Percentiles rank a stretch among this genome's conserved stretches.
phyloP scores from a whole-genome alignment of 2,888 invertebrate species.

The Zaprionus lineosus region DNA sequence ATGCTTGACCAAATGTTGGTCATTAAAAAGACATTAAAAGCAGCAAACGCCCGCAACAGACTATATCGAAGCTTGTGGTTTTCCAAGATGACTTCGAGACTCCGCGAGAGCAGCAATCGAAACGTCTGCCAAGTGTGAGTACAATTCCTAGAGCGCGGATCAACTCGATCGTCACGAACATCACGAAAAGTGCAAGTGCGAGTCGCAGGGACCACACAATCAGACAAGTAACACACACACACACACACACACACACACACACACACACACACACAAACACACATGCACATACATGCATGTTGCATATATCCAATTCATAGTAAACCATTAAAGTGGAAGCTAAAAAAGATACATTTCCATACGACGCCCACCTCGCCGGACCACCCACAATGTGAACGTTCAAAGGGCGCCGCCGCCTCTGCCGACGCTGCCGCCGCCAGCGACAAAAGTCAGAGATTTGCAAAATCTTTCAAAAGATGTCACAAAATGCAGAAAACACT shows the following conservation, averaged over 20 bases:
- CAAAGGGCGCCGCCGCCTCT: conserved; percentile 67
- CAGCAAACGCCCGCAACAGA: conserved; percentile 15
- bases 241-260: conserved; percentile 30
- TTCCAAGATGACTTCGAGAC: no score
- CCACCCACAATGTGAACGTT: conserved; percentile 68
- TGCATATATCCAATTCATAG: no score
- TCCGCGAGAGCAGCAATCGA: no score
- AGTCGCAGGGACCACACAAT: conserved; percentile 25
- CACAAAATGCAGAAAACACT: conserved; percentile 71
- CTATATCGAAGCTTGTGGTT: conserved; percentile 39
- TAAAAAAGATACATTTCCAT: conserved; percentile 19
- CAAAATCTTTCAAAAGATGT: conserved; percentile 76
- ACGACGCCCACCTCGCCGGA: conserved; percentile 8
- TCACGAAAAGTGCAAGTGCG: conserved; percentile 20
- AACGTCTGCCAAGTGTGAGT: no score
- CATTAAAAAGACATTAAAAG: conserved; percentile 72
- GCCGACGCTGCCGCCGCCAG: no score
- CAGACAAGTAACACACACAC: conserved; percentile 10
- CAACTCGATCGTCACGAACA: conserved; percentile 21
- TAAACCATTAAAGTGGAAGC: conserved; percentile 63
- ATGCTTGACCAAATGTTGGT: conserved; percentile 49
- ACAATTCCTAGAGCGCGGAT: no score
- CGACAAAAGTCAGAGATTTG: conserved; percentile 64
- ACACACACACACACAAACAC: conserved; percentile 22
- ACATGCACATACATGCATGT: conserved; percentile 24